Evolutionary conservation across 2,888 invertebrate species (phyloP), one percentile per base, ranked within the genome.

Genomic region (Tenthredo scrophulariae): DNA sequence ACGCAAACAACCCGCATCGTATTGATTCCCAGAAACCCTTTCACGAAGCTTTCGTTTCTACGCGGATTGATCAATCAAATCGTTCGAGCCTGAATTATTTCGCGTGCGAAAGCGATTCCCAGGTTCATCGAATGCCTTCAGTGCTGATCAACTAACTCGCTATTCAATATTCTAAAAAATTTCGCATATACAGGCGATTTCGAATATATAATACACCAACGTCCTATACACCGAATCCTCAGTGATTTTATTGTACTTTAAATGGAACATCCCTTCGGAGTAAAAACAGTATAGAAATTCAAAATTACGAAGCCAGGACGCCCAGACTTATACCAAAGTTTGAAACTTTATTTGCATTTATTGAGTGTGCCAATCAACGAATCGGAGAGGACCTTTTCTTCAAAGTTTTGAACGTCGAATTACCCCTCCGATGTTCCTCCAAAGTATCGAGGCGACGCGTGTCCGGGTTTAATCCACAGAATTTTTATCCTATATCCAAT

Each of bases 271-370:
- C 6, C 7, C 54, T 6, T n/a, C n/a, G n/a, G n/a, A 7, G n/a
- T 54, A 54, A 54, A 54, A 54, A 54, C 54, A 54, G 54, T 54
- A 54, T 2, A 54, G 54, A 7, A 54, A 54, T 54, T n/a, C n/a
- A 54, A 54, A 54, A n/a, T n/a, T 6, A 54, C 54, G 1, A 54
- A 54, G 46, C 15, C 46, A 46, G n/a, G 6, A n/a, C n/a, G 7
- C 54, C 6, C 6, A n/a, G n/a, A n/a, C n/a, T 7, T 54, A n/a
- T 7, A 2, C n/a, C n/a, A 54, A 54, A 54, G 6, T 54, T n/a
- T 54, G n/a, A 54, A 54, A 54, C n/a, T 54, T 54, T 54, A 54
- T 54, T 54, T n/a, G 54, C 54, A 54, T 54, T n/a, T 54, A 54
- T 54, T n/a, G n/a, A 54, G 54, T 7, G 54, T 0, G 54, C 54